Evolutionary conservation across 2,113 vertebrate species (phyloP), one percentile per base, ranked within the genome.

Genomic region (Reinhardtius hippoglossoides): DNA sequence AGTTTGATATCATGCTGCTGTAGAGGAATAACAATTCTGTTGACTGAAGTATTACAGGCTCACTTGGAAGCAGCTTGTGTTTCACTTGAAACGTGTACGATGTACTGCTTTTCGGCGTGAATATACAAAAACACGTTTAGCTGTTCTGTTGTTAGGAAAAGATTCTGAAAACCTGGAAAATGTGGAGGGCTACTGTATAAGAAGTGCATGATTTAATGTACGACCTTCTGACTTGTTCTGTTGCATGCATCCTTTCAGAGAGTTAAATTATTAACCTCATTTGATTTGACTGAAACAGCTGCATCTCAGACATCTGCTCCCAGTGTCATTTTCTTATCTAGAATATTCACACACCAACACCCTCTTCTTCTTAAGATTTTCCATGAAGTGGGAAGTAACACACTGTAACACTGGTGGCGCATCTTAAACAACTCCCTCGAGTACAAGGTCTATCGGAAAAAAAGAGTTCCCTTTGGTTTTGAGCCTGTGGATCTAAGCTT

Each of bases 401-500:
- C 65, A 69, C 54, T 60, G 56, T 76, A 24, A 21, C 66, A 24
- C 35, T 61, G 48, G 52, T 76, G 0, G 0, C 55, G 59, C 10
- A 5, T 21, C 42, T 61, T 44, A 24, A 23, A 76, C 42, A 42
- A 24, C 21, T 67, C 61, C 55, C 20, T 8, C 2, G 21, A 5
- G 3, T 59, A 27, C 15, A 70, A 59, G 24, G n/a, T 71, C 44
- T 12, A 8, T 16, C 44, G 50, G 2, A 2, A n/a, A 70, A 70
- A 13, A 20, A 18, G 35, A 8, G 58, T 54, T 71, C 23, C 23
- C 2, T 68, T 24, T 57, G 37, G 37, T 67, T 76, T 48, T 70
- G 78, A 84, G 78, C 72, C 86, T 81, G 82, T 88, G 82, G 80
- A 72, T 89, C 61, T 70, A 67, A 60, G 48, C 72, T 89, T 74